Evolutionary conservation across 2,113 vertebrate species (phyloP), one percentile per base, ranked within the genome.

Genomic region (Seriola aureovittata): DNA sequence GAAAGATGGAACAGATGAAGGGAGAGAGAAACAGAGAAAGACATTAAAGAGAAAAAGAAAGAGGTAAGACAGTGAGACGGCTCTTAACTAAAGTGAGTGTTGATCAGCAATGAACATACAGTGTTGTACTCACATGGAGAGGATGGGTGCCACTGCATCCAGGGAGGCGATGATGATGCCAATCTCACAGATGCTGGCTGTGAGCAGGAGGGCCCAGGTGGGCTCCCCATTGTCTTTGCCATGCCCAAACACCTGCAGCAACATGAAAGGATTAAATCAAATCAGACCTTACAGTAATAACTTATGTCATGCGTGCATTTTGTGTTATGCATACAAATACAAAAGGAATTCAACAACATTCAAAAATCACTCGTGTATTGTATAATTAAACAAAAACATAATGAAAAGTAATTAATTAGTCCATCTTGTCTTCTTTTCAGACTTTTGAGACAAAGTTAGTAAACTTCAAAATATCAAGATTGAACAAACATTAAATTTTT

Each of bases 131-230:
- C 93, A 97, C 98, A 99, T 99, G 60, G 98, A 99, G 42, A 99
- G 97, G 93, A 99, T 99, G 67, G 98, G 98, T 69, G 98, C 98
- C 0, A 99, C 98, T 85, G 98, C 93, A 38, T 99, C 98, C 80
- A 99, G 95, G 64, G 98, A 99, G 2, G 98, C 98, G 3, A 99
- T 99, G 85, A 99, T 96, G 92, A 99, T 99, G 71, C 98, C 98
- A 3, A 97, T 99, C 94, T 99, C 98, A 62, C 98, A 99, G 95
- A 99, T 99, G 89, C 97, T 94, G 54, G 97, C 97, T 0, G 98
- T 99, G 66, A 99, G 95, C 64, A 99, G 96, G 67, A 99, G 95
- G 17, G 98, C 98, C 98, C 98, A 99, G 0, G 98, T 99, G 1
- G 98, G 98, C 89, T 99, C 98, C 44, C 98, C 98, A 0, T 99